Evolutionary conservation across 2,113 vertebrate species (phyloP).

Genomic region (Accipiter cooperii): DNA sequence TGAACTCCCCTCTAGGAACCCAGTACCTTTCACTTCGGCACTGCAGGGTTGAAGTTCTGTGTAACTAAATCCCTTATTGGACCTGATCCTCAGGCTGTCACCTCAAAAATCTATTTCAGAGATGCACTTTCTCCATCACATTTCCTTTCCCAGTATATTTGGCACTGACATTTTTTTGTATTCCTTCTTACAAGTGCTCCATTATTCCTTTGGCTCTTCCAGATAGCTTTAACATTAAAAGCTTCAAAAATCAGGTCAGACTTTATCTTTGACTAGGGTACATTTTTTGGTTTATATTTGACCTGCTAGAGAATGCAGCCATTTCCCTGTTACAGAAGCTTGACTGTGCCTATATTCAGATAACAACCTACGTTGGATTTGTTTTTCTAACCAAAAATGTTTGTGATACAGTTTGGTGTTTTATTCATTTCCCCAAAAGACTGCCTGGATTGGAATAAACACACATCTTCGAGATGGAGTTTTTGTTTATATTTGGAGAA

Average conservation of each 20-base stretch:
- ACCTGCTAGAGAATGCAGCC: not conserved
- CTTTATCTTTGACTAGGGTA: not conserved
- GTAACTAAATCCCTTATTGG: not conserved
- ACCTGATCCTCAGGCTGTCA: not conserved
- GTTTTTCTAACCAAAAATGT: not conserved
- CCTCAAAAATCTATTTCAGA: not conserved
- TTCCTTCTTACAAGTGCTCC: not conserved
- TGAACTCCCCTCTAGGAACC: not conserved
- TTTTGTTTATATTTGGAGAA: not conserved
- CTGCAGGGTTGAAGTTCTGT: not conserved
- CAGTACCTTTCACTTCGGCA: not conserved
- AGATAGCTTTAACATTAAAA: slow-evolving; percentile 2
- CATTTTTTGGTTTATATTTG: not conserved
- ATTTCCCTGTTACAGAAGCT: not conserved
- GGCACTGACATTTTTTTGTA: not conserved
- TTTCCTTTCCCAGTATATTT: not conserved
- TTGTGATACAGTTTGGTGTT: not conserved
- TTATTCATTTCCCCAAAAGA: not conserved
- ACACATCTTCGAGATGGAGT: not conserved
- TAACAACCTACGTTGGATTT: not conserved
- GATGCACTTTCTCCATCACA: not conserved
- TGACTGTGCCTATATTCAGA: not conserved
- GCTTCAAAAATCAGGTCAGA: not conserved
- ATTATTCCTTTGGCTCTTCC: not conserved
- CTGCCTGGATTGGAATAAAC: not conserved